phyloP scores from a whole-genome alignment of 2,797 vertebrate genomes.

The Catharus ustulatus region DNA sequence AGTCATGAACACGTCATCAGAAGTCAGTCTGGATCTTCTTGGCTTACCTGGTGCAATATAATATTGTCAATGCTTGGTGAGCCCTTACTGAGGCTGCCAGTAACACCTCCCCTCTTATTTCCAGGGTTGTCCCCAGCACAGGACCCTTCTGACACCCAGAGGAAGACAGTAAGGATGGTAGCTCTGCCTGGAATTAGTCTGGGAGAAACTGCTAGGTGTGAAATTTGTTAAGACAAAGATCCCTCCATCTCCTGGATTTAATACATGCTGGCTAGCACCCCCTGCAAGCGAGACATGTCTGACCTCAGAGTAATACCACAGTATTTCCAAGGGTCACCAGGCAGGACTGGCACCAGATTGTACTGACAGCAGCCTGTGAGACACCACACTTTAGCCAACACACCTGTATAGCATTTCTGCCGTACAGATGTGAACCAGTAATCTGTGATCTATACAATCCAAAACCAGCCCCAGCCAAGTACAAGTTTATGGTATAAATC shows the following conservation, averaged over 20 bases:
- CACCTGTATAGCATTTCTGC: neutral
- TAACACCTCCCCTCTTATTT: neutral
- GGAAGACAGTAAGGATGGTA: neutral
- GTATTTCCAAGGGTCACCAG: neutral
- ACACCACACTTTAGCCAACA: neutral
- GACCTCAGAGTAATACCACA: neutral
- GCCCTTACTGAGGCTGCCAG: neutral
- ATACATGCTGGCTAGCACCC: rapidly evolving
- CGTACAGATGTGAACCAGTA: neutral
- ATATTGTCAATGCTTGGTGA: neutral
- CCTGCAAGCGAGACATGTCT: rapidly evolving
- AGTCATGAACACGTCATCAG: neutral
- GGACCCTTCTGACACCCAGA: neutral
- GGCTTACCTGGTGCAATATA: neutral
- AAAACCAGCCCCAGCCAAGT: neutral
- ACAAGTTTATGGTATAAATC: neutral
- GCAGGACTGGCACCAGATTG: neutral
- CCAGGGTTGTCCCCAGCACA: neutral
- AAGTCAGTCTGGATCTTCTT: neutral
- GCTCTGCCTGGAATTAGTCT: neutral
- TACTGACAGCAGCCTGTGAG: neutral
- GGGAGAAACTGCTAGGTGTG: neutral
- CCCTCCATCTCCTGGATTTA: neutral
- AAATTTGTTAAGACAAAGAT: neutral
- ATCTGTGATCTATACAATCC: neutral